Evolutionary conservation across 2,888 invertebrate genomes (phyloP).

Genomic region (Pyrrhosoma nymphula): DNA sequence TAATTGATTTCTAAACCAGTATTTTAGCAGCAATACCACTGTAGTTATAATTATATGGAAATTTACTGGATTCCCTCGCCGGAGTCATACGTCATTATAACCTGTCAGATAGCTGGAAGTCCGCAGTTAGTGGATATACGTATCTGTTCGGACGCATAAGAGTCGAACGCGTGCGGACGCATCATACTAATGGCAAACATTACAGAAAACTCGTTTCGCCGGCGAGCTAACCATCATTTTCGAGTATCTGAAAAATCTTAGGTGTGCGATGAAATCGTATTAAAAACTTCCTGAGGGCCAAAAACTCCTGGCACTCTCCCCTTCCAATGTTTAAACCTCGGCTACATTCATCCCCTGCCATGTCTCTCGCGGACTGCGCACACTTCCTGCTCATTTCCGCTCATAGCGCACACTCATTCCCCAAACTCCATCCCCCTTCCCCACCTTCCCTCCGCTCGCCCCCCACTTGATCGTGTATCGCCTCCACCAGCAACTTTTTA

Average conservation of each 20-base stretch:
- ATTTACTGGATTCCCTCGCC: no score
- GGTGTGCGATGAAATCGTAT: not conserved
- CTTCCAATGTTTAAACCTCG: not conserved
- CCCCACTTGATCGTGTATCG: not conserved
- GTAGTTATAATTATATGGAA: no score
- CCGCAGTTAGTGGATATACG: no score
- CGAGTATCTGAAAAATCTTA: not conserved
- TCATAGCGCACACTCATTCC: not conserved
- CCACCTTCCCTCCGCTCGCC: not conserved
- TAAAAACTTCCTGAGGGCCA: not conserved
- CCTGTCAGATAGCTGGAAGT: no score
- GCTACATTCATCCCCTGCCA: not conserved
- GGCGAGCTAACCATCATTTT: not conserved
- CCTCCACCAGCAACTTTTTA: not conserved
- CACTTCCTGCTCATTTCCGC: slow-evolving; percentile 15
- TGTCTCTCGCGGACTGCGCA: not conserved
- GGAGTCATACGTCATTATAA: no score
- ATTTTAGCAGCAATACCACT: no score
- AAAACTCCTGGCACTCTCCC: not conserved
- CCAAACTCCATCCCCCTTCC: not conserved
- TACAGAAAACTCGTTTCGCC: no score
- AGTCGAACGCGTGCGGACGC: no score
- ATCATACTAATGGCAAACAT: no score
- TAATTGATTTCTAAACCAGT: no score
- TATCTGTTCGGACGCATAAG: no score